These are phyloP conservation scores for Notoglanidium macrostoma DNA, from an alignment of 2,797 vertebrate genomes.

Conservation along the genomic window DNA sequence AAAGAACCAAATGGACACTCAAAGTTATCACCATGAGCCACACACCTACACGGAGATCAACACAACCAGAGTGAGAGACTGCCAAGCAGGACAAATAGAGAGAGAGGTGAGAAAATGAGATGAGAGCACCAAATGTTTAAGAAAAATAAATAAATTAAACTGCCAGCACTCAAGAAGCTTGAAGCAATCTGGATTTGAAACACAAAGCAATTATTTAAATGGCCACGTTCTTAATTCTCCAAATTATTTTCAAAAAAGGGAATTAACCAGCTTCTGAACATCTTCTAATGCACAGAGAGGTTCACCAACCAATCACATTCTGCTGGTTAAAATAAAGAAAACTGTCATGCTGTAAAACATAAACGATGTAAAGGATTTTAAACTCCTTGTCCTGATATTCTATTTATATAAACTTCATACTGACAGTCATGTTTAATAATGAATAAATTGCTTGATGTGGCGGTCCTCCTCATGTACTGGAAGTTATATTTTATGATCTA, in stretches of 20 bases:
- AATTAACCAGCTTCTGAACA: not conserved
- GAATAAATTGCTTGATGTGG: not conserved
- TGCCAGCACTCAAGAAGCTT: not conserved
- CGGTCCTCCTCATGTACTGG: too few species aligned
- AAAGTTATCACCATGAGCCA: slow-evolving; percentile 20
- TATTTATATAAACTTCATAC: not conserved
- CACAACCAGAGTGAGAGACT: slow-evolving; percentile 7
- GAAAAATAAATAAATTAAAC: too few species aligned
- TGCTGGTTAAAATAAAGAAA: not conserved
- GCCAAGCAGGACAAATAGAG: slow-evolving; percentile 2
- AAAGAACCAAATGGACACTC: slow-evolving; percentile 30
- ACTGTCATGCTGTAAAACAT: too few species aligned
- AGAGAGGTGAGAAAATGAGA: not conserved
- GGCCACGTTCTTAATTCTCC: not conserved
- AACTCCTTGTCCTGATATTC: not conserved
- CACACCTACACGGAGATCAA: slow-evolving; percentile 8
- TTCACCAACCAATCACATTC: not conserved
- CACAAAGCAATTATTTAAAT: not conserved
- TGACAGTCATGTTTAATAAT: not conserved
- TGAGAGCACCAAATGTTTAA: not conserved
- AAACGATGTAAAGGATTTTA: too few species aligned
- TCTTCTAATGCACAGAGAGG: not conserved
- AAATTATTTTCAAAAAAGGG: not conserved
- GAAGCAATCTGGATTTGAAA: not conserved
- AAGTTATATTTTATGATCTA: too few species aligned